These are phyloP conservation scores for Galaxea fascicularis DNA, from an alignment of 92 coral and sea anemone genomes.

Conservation along the genomic window DNA sequence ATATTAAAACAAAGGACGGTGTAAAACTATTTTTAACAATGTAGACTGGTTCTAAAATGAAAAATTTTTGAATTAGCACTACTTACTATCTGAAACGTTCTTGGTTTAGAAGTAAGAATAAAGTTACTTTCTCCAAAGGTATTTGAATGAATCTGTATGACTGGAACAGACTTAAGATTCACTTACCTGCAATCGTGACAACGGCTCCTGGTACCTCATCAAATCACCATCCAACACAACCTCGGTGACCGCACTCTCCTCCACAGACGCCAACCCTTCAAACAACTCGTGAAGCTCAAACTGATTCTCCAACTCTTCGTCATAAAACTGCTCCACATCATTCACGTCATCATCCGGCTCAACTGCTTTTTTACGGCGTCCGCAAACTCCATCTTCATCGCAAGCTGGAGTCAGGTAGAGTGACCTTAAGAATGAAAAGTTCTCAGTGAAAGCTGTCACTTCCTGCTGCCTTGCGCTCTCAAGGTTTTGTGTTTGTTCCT, in stretches of 20 bases:
- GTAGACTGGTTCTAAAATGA: no score
- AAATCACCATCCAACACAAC: constrained; percentile 78
- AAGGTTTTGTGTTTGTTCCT: constrained; percentile 53
- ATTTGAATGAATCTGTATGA: neutral
- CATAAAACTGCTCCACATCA: constrained; percentile 70
- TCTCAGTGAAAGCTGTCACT: constrained; percentile 80
- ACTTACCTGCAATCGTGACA: constrained; percentile 85
- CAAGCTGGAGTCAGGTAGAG: constrained; percentile 57
- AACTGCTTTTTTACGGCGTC: neutral
- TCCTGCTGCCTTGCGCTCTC: constrained; percentile 58
- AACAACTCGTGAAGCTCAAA: constrained; percentile 89
- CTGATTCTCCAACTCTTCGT: constrained; percentile 85
- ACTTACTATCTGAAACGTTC: no score
- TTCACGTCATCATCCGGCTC: constrained; percentile 37
- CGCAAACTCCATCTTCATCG: constrained; percentile 38
- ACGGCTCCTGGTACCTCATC: constrained; percentile 70
- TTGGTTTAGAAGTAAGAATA: no score
- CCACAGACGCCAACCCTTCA: constrained; percentile 89
- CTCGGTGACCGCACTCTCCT: constrained; percentile 81
- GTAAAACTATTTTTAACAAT: no score
- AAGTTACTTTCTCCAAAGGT: no score
- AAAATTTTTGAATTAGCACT: no score
- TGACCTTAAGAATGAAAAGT: constrained; percentile 89
- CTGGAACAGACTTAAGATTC: neutral
- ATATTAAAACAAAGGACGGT: no score